phyloP scores from a whole-genome alignment of 23 tunicate genomes.

The Styela clava region DNA sequence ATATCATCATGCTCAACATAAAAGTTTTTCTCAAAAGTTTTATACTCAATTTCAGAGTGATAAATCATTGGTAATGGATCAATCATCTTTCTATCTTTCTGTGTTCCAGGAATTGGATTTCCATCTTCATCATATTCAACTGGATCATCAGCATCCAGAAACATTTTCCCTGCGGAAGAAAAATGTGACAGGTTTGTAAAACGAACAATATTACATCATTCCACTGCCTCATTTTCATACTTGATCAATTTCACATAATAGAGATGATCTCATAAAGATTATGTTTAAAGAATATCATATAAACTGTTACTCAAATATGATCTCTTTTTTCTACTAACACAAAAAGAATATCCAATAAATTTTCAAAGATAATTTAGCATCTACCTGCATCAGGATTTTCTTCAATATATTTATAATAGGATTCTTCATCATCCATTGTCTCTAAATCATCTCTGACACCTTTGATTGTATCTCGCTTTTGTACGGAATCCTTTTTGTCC shows the following conservation, averaged over 20 bases:
- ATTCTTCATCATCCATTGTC: slow-evolving; percentile 73
- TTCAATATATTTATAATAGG: slow-evolving; percentile 80
- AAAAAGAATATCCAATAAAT: no score
- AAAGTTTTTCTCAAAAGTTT: slow-evolving; percentile 88
- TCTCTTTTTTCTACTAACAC: no score
- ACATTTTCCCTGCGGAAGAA: slow-evolving; percentile 60
- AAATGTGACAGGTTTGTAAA: not conserved
- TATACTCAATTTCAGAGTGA: slow-evolving; percentile 93
- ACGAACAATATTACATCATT: not conserved
- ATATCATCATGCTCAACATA: slow-evolving; percentile 84
- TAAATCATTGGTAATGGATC: slow-evolving; percentile 90
- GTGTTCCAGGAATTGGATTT: slow-evolving; percentile 61
- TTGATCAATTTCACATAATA: no score
- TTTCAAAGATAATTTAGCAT: no score
- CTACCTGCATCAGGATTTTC: slow-evolving; percentile 93
- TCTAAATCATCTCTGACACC: slow-evolving; percentile 85
- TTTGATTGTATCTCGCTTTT: slow-evolving; percentile 25
- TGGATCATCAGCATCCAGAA: slow-evolving; percentile 73
- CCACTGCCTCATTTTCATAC: no score
- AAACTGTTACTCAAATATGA: no score
- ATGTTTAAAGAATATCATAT: no score
- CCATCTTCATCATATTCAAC: slow-evolving; percentile 95
- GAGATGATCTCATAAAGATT: no score
- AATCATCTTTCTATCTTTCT: slow-evolving; percentile 53
- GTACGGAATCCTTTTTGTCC: not conserved